These are phyloP conservation scores for Allobates femoralis DNA, from an alignment of 2,797 vertebrate genomes.

Conservation along the genomic window DNA sequence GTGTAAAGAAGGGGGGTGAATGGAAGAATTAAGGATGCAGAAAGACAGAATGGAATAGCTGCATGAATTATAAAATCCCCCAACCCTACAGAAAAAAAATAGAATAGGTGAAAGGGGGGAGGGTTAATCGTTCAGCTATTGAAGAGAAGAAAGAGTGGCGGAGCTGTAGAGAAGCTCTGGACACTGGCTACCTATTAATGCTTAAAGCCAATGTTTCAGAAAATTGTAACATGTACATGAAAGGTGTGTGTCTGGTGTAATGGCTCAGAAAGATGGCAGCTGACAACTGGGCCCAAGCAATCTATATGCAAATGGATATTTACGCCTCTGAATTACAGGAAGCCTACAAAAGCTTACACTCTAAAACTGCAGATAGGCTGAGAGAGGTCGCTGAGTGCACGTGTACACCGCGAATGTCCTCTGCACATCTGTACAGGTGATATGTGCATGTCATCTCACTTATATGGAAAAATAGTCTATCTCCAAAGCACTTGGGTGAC, in stretches of 20 bases:
- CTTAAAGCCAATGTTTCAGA: conserved; percentile 17
- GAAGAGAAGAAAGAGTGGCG: conserved; percentile 9
- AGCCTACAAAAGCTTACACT: conserved; percentile 31
- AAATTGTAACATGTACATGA: conserved; percentile 13
- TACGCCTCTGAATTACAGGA: conserved; percentile 1
- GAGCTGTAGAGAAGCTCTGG: not conserved
- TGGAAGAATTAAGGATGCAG: conserved; percentile 97
- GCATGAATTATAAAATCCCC: conserved; percentile 89
- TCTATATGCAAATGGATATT: conserved; percentile 43
- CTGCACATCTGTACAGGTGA: no score
- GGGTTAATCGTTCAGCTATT: conserved; percentile 13
- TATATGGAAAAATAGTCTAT: no score
- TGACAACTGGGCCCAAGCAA: not conserved
- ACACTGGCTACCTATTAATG: not conserved
- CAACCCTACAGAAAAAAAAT: conserved; percentile 10
- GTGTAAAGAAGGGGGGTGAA: conserved; percentile 96
- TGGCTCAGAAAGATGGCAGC: conserved; percentile 22
- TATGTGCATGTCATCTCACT: not conserved
- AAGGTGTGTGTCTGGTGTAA: conserved; percentile 3
- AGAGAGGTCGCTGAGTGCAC: not conserved
- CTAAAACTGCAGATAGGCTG: not conserved
- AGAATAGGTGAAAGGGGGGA: conserved; percentile 11
- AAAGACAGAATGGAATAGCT: conserved; percentile 90
- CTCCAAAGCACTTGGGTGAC: no score
- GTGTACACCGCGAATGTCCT: not conserved